Percentiles rank a stretch among this genome's conserved stretches.
These are phyloP conservation scores for Scaptomyza graminum DNA, from an alignment of 1,140 invertebrate species.

Conservation along the genomic window DNA sequence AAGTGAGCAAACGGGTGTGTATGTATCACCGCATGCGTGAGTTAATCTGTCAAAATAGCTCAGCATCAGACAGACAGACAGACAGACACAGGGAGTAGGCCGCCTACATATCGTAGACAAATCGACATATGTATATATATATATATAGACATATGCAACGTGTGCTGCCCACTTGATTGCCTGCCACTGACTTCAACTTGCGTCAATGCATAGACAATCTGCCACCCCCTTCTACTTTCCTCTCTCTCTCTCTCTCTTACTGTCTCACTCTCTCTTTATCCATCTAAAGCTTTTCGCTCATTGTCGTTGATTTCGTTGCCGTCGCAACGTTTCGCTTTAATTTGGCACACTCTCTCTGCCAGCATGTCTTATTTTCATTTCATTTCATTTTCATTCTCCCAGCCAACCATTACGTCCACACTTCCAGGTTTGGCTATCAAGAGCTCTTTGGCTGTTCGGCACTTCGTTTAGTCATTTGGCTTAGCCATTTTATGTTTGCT, in stretches of 20 bases:
- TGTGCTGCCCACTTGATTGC: slow-evolving; percentile 43
- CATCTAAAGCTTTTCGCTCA: slow-evolving; percentile 9
- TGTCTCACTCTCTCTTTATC: too few species aligned
- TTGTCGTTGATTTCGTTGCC: slow-evolving; percentile 33
- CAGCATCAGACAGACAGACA: slow-evolving; percentile 46
- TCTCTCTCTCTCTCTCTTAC: background rate
- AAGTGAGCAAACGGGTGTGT: slow-evolving; percentile 12
- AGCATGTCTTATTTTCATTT: slow-evolving; percentile 29
- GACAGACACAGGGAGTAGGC: background rate
- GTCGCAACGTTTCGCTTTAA: slow-evolving; percentile 75
- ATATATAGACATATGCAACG: background rate
- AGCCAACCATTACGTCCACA: slow-evolving; percentile 23
- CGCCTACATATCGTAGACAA: background rate
- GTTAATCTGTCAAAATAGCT: slow-evolving; percentile 82
- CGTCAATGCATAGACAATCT: slow-evolving; percentile 50
- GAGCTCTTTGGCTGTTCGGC: slow-evolving; percentile 47
- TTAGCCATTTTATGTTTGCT: slow-evolving; percentile 79
- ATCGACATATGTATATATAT: background rate
- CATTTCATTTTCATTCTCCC: slow-evolving; percentile 14
- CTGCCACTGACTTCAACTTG: slow-evolving; percentile 58
- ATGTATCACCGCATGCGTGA: slow-evolving; percentile 71
- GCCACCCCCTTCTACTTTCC: slow-evolving; percentile 1
- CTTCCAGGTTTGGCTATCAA: slow-evolving; percentile 49
- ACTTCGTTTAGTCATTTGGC: slow-evolving; percentile 81
- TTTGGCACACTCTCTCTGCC: slow-evolving; percentile 57